Evolutionary conservation across 2,797 vertebrate genomes (phyloP).

Genomic region (Falco berigora): DNA sequence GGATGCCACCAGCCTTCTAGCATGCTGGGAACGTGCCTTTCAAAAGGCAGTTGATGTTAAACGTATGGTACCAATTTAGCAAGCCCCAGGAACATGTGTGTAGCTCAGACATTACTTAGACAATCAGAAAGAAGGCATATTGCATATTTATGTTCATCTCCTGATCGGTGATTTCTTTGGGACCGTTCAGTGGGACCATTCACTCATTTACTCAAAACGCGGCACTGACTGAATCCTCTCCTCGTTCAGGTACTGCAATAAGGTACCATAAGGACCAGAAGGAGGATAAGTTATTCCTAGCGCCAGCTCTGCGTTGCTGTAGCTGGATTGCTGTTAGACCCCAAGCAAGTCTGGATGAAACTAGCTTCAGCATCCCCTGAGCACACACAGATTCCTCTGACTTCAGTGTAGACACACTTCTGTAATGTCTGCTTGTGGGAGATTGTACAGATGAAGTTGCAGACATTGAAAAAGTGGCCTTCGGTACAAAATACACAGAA

Average conservation of each 20-base stretch:
- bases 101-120: neutral
- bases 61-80: neutral
- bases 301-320: rapidly evolving
- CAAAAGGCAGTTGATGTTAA: neutral
- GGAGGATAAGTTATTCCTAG: neutral
- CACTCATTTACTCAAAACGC: neutral
- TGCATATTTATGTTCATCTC: neutral
- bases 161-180: neutral
- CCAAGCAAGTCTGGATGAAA: neutral
- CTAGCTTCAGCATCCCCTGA: neutral
- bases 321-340: neutral
- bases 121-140: neutral
- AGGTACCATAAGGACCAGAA: neutral
- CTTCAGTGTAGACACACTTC: neutral
- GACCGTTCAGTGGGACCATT: neutral
- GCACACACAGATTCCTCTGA: neutral
- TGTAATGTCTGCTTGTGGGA: neutral
- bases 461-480: neutral
- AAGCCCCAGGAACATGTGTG: neutral
- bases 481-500: neutral
- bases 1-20: neutral
- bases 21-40: neutral
- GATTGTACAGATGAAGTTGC: neutral
- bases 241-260: neutral
- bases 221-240: neutral